Base-by-base conservation (phyloP, 2,113 vertebrate genomes). In the Scomber japonicus region DNA sequence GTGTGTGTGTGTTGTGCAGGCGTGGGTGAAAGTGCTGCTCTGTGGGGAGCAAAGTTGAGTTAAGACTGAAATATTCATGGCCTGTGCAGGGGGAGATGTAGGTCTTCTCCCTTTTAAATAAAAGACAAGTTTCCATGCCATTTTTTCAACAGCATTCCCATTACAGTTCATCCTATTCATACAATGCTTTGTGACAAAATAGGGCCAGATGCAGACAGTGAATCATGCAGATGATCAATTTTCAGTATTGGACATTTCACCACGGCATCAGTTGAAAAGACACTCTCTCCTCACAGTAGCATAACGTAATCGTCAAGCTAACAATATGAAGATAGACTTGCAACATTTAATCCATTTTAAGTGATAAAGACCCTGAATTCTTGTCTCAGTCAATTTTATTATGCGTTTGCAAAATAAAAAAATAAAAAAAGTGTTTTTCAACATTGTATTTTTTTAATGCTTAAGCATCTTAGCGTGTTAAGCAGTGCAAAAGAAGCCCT, bases 1-100 rank as follows among this genome's bases (percentile, higher is more conserved):
- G 2, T 69, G 49, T 56, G 46, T 60, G 10, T 49, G 48, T 75
- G 55, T 48, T 46, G 31, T 46, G 13, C 30, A 70, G 49, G 71
- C 48, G 40, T 48, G 71, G 66, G 78, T 76, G 83, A 77, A 69
- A 85, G 73, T 85, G 82, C 70, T 67, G 75, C 79, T 73, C 48
- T 54, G 71, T 53, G 70, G 24, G 40, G 61, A 54, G 84, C 59
- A 79, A 83, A 87, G 68, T 78, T 63, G 72, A 78, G 67, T 64
- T 56, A 27, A n/a, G 54, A 67, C 80, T 93, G 80, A 93, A 93
- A 89, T 90, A 93, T 93, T 93, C 57, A 93, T 92, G 77, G 19
- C 21, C 35, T 49, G 68, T 1, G 24, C 82, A 15, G 65, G 75
- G 78, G 78, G 78, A 90, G 67, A 71, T 83, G 83, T 81, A 78